These are phyloP conservation scores for Phaetusa simplex DNA, from an alignment of 2,113 vertebrate genomes.

Conservation along the genomic window DNA sequence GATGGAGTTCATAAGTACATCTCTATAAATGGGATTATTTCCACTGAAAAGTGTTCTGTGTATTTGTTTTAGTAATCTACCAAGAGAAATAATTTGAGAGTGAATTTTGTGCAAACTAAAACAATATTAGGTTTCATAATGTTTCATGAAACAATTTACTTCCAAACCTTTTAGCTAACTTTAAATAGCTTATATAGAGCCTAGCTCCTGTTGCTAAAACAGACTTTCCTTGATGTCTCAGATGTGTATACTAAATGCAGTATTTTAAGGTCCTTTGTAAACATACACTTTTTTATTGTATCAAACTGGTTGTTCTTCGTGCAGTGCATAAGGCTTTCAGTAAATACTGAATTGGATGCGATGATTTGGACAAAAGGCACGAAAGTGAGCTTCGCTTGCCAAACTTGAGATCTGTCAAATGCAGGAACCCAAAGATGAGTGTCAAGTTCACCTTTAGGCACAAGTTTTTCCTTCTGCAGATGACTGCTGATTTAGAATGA, in stretches of 20 bases:
- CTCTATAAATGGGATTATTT: constrained; percentile 20
- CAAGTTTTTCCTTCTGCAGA: neutral
- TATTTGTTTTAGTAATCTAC: neutral
- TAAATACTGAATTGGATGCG: neutral
- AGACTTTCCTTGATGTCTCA: neutral
- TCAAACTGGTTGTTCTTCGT: neutral
- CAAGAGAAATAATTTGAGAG: neutral
- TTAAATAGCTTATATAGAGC: neutral
- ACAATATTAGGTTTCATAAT: neutral
- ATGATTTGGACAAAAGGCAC: neutral
- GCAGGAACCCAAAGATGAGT: neutral
- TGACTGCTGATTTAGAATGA: neutral
- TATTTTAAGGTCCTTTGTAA: constrained; percentile 34
- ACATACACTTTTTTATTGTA: neutral
- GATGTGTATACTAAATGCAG: neutral
- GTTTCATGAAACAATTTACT: constrained; percentile 30
- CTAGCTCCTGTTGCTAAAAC: constrained; percentile 27
- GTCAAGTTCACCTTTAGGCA: neutral
- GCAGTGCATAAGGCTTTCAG: neutral
- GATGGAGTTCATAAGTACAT: neutral
- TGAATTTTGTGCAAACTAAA: neutral
- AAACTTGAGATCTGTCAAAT: neutral
- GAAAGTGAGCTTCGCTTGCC: neutral
- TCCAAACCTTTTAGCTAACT: constrained; percentile 16
- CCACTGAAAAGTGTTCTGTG: neutral